Conservation (phyloP, 2,113 vertebrate genomes). For the Abramis brama region DNA sequence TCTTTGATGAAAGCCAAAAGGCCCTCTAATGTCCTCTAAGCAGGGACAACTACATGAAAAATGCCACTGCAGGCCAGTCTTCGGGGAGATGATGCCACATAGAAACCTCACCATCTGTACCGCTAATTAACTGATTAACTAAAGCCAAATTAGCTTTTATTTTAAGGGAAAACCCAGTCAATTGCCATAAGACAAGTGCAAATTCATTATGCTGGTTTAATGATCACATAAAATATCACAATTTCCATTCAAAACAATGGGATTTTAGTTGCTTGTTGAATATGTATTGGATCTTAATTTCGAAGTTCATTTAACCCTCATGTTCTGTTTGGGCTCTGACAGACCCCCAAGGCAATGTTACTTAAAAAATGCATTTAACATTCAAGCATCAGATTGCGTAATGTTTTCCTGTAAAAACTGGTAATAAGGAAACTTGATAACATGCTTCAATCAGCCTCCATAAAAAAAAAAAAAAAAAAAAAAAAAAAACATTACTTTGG, state of each 20-base stretch:
- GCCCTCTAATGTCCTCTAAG: constrained; percentile 40
- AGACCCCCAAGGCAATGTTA: background rate
- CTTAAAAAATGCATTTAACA: constrained; percentile 8
- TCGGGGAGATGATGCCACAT: constrained; percentile 11
- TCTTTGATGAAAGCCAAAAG: constrained; percentile 36
- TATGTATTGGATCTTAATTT: background rate
- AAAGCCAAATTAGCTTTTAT: constrained; percentile 18
- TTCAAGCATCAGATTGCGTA: background rate
- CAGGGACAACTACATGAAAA: constrained; percentile 35
- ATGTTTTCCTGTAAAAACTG: background rate
- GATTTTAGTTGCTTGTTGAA: background rate
- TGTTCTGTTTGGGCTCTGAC: background rate
- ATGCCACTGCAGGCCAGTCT: constrained; percentile 9
- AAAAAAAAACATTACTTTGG: background rate
- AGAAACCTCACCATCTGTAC: constrained; percentile 29
- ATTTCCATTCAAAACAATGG: background rate
- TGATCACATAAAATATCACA: background rate
- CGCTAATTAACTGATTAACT: constrained; percentile 40
- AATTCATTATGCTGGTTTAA: background rate
- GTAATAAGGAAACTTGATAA: background rate
- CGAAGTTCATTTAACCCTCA: background rate
- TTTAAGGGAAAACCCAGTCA: background rate
- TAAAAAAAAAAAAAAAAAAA: background rate
- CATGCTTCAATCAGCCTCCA: background rate
- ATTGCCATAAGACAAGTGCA: background rate